These are phyloP conservation scores for Varroa destructor DNA, from an alignment of 1,140 invertebrate species.

Conservation along the genomic window DNA sequence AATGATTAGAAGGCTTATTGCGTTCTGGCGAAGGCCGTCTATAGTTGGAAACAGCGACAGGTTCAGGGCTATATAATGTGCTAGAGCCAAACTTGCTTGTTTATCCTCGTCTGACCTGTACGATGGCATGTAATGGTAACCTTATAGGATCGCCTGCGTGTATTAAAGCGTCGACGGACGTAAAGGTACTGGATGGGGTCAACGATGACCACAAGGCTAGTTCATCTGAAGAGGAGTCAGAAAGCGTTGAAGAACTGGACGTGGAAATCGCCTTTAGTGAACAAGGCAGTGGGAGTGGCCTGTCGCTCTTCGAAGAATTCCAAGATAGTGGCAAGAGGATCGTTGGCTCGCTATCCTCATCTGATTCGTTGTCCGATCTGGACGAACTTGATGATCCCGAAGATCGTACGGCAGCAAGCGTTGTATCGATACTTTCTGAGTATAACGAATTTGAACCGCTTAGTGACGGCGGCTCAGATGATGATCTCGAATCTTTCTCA, in stretches of 20 bases:
- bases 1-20: too few species aligned
- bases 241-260: not conserved
- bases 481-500: conserved; percentile 26
- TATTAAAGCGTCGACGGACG: not conserved
- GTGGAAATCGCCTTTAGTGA: conserved; percentile 16
- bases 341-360: too few species aligned
- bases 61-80: too few species aligned
- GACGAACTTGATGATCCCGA: not conserved
- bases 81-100: too few species aligned
- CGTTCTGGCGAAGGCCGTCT: too few species aligned
- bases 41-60: too few species aligned
- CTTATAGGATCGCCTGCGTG: too few species aligned
- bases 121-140: too few species aligned
- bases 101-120: too few species aligned
- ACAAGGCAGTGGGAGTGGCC: not conserved
- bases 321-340: not conserved
- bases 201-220: not conserved
- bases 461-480: conserved; percentile 13
- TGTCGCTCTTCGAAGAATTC: conserved; percentile 25
- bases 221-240: not conserved
- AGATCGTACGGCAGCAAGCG: not conserved
- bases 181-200: conserved; percentile 7
- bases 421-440: not conserved
- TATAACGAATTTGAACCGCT: conserved; percentile 22
- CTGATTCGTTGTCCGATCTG: too few species aligned